phyloP scores from a whole-genome alignment of 2,888 invertebrate genomes.

The Ochropleura plecta region DNA sequence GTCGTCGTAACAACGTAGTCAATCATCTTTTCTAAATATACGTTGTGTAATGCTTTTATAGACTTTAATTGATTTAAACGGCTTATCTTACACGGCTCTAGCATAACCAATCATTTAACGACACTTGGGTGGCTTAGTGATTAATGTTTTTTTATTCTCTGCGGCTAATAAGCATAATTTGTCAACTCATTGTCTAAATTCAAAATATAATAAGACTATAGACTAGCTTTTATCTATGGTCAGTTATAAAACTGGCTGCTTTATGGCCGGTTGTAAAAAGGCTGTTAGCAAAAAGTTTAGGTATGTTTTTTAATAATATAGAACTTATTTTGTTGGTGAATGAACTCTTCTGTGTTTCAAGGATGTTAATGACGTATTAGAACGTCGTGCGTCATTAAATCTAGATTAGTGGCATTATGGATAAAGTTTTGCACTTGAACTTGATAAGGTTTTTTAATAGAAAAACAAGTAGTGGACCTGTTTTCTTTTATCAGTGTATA shows the following conservation, averaged over 20 bases:
- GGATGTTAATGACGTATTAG: conserved; percentile 10
- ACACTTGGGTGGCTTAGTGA: conserved; percentile 40
- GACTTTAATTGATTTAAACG: conserved; percentile 34
- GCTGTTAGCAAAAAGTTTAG: conserved; percentile 1
- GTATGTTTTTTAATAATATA: conserved; percentile 1
- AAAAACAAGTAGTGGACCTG: neutral
- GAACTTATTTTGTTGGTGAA: conserved; percentile 9
- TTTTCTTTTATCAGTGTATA: neutral
- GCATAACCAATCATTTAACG: conserved; percentile 40
- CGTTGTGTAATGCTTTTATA: conserved; percentile 8
- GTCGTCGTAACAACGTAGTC: neutral
- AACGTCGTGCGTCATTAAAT: neutral
- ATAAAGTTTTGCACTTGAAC: neutral
- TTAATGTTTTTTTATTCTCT: conserved; percentile 20
- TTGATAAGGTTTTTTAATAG: neutral
- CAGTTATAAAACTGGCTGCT: conserved; percentile 4
- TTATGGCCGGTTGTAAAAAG: conserved; percentile 8
- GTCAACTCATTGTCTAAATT: conserved; percentile 17
- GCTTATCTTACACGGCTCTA: conserved; percentile 6
- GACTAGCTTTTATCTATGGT: conserved; percentile 36
- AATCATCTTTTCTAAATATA: neutral
- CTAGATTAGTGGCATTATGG: neutral
- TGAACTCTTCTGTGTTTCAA: conserved; percentile 30
- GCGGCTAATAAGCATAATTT: conserved; percentile 26
- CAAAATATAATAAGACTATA: neutral